phyloP scores from a whole-genome alignment of 2,888 invertebrate species.

The Lasioglossum zephyrum region DNA sequence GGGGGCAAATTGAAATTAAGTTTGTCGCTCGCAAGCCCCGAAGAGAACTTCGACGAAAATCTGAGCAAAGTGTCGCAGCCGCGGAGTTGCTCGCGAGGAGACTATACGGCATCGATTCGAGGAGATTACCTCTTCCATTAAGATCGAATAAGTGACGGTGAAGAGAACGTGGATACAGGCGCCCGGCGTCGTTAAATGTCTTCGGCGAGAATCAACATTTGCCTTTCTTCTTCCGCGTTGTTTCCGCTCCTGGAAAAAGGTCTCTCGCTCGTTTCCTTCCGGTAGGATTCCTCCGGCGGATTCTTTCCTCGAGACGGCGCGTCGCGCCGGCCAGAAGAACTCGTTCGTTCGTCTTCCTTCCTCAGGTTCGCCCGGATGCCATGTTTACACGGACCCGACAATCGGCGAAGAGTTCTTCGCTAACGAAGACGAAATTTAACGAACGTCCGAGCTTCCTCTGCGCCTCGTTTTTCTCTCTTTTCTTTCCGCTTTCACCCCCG shows the following conservation, averaged over 20 bases:
- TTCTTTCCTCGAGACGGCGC: not conserved
- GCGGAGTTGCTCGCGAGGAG: not conserved
- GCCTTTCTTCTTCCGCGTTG: constrained; percentile 40
- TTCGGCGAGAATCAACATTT: constrained; percentile 59
- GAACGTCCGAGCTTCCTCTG: constrained; percentile 35
- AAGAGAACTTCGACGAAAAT: not conserved
- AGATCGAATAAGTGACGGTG: not conserved
- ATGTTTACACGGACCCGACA: constrained; percentile 47
- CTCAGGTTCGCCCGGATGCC: not conserved
- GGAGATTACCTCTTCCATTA: not conserved
- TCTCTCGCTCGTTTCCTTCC: constrained; percentile 19
- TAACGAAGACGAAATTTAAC: constrained; percentile 54
- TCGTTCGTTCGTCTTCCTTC: not conserved
- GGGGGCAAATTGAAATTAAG: not conserved
- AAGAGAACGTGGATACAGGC: constrained; percentile 19
- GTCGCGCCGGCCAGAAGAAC: constrained; percentile 8
- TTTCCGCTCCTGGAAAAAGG: constrained; percentile 7
- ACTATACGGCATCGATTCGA: not conserved
- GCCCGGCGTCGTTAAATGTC: constrained; percentile 51
- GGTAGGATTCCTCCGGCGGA: constrained; percentile 34
- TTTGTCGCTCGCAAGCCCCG: not conserved
- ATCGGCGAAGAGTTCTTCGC: constrained; percentile 34
- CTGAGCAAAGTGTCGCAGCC: not conserved
- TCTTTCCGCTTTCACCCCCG: not conserved
- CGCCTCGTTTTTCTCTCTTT: not conserved